These are phyloP conservation scores for Alviniconcha strummeri DNA, from an alignment of 2,888 invertebrate genomes.

Conservation along the genomic window DNA sequence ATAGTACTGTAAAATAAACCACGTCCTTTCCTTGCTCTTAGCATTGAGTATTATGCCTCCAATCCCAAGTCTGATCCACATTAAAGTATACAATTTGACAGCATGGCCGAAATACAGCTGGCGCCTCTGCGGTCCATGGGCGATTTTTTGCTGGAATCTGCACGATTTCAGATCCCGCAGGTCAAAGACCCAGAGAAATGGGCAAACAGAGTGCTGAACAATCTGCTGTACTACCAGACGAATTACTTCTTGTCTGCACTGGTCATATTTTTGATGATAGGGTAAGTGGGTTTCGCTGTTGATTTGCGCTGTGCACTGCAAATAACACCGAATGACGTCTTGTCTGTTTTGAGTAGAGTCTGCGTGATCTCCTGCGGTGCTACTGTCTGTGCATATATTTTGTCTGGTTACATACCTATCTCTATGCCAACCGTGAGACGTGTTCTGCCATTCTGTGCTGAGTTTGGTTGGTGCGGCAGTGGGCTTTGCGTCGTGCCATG, in stretches of 20 bases:
- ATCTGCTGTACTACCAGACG: conserved; percentile 87
- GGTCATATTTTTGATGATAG: conserved; percentile 80
- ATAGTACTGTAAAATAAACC: too few relatives aligned
- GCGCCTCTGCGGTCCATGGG: conserved; percentile 84
- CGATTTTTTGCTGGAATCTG: conserved; percentile 86
- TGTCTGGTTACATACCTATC: too few relatives aligned
- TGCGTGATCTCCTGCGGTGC: too few relatives aligned
- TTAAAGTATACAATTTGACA: conserved; percentile 8
- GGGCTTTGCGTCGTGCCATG: too few relatives aligned
- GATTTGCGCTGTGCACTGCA: too few relatives aligned
- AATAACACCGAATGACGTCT: background rate
- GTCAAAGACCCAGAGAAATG: conserved; percentile 86
- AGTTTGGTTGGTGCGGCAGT: too few relatives aligned
- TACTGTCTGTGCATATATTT: too few relatives aligned
- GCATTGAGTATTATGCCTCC: too few relatives aligned
- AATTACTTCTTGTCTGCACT: conserved; percentile 85
- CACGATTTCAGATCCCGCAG: conserved; percentile 87
- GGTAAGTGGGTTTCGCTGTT: conserved; percentile 54
- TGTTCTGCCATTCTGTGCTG: too few relatives aligned
- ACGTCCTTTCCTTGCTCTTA: background rate
- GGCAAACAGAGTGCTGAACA: conserved; percentile 86
- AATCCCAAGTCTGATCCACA: background rate
- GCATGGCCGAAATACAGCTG: conserved; percentile 72
- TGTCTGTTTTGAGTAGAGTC: background rate
- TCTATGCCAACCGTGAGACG: too few relatives aligned